Evolutionary conservation across 2,113 vertebrate species (phyloP).

Genomic region (Sinocyclocheilus anophthalmus): DNA sequence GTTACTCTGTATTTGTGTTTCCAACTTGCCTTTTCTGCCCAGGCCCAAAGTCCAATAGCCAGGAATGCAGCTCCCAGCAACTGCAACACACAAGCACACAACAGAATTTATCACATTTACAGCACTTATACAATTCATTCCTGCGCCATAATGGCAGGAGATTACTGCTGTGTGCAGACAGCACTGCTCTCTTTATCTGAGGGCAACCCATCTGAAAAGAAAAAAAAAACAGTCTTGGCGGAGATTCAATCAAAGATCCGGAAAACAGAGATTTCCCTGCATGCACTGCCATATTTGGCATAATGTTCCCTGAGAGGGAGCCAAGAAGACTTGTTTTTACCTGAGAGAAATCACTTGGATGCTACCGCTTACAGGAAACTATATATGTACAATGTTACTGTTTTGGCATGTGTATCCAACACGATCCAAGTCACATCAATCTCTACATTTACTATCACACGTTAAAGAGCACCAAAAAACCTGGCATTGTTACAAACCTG

Average conservation of each 20-base stretch:
- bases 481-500: background rate
- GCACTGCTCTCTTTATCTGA: background rate
- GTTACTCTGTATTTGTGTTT: constrained; percentile 13
- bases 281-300: background rate
- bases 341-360: background rate
- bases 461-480: background rate
- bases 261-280: background rate
- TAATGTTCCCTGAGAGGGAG: background rate
- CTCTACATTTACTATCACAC: background rate
- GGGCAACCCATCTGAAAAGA: background rate
- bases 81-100: constrained; percentile 76
- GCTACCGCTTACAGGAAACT: constrained; percentile 33
- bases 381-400: background rate
- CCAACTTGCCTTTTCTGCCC: constrained; percentile 88
- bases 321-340: constrained; percentile 35
- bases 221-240: background rate
- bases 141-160: constrained; percentile 7
- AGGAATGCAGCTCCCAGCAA: constrained; percentile 89
- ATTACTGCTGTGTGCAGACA: background rate
- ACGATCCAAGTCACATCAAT: background rate
- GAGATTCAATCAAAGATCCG: constrained; percentile 11
- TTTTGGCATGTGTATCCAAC: background rate
- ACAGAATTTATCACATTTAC: constrained; percentile 43
- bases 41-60: constrained; percentile 89
- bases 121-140: constrained; percentile 31